phyloP scores from a whole-genome alignment of 2,113 vertebrate genomes.

The Neotoma lepida region DNA sequence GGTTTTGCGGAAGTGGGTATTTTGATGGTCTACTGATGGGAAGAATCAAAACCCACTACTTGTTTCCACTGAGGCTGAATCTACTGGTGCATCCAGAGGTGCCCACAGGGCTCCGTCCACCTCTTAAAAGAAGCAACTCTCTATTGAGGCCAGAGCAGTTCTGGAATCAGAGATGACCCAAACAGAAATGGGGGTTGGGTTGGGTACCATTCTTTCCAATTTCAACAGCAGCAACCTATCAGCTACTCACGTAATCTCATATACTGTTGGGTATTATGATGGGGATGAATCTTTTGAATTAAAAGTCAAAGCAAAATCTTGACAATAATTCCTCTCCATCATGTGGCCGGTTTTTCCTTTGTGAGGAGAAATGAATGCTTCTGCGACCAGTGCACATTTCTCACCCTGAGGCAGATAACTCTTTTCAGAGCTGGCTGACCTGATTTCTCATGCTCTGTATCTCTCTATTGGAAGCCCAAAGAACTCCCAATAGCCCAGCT shows the following conservation, averaged over 20 bases:
- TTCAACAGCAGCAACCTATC: constrained; percentile 16
- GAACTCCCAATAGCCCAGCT: background rate
- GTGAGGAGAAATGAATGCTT: constrained; percentile 46
- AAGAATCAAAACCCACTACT: constrained; percentile 59
- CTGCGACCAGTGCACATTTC: background rate
- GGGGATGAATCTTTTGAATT: constrained; percentile 23
- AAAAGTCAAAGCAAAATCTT: constrained; percentile 65
- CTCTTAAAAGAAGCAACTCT: background rate
- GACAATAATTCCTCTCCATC: constrained; percentile 31
- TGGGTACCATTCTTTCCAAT: background rate
- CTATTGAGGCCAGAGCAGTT: background rate
- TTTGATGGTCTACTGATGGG: background rate
- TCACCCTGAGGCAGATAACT: background rate
- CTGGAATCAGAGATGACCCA: constrained; percentile 33
- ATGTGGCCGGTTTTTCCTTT: constrained; percentile 33
- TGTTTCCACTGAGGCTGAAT: background rate
- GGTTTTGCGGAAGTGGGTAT: background rate
- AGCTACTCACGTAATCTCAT: background rate
- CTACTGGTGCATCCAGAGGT: background rate
- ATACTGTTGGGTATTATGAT: background rate
- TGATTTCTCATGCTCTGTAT: background rate
- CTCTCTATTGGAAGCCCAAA: background rate
- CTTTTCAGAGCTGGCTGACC: constrained; percentile 22
- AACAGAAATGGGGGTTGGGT: background rate
- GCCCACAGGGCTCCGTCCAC: constrained; percentile 14